A percentile compares a stretch with the other conserved stretches of the same genome.
These are phyloP conservation scores for Cairina moschata DNA, from an alignment of 2,113 vertebrate species.

Conservation along the genomic window DNA sequence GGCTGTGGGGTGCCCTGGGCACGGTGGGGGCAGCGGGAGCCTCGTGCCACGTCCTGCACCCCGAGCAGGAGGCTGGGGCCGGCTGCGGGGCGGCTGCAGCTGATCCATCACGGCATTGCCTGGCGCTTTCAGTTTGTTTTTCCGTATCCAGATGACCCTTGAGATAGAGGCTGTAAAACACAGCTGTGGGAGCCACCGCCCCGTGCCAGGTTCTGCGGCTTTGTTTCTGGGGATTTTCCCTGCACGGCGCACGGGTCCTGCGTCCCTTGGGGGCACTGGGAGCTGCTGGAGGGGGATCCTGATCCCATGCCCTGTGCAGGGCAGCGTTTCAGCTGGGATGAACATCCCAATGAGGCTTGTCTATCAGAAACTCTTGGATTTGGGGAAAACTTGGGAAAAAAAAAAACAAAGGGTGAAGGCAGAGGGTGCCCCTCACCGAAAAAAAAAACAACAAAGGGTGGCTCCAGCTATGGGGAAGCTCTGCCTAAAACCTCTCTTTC, in stretches of 20 bases:
- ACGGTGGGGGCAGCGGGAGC: background rate
- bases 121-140: background rate
- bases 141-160: background rate
- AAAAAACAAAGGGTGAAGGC: background rate
- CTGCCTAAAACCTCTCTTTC: rapidly evolving
- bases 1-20: background rate
- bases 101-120: background rate
- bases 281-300: rapidly evolving
- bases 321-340: background rate
- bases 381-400: background rate
- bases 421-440: too few species aligned
- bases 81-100: background rate
- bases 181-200: background rate
- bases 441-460: background rate
- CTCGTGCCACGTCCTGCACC: background rate
- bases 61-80: background rate
- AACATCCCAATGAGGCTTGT: rapidly evolving
- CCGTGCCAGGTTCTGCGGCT: background rate
- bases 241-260: rapidly evolving
- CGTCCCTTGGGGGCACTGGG: background rate
- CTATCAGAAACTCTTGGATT: background rate
- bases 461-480: background rate
- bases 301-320: background rate
- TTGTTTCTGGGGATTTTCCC: background rate
- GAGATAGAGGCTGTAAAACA: background rate